Base-by-base conservation (phyloP, 2,113 vertebrate species). In the Tringa solitaria region DNA sequence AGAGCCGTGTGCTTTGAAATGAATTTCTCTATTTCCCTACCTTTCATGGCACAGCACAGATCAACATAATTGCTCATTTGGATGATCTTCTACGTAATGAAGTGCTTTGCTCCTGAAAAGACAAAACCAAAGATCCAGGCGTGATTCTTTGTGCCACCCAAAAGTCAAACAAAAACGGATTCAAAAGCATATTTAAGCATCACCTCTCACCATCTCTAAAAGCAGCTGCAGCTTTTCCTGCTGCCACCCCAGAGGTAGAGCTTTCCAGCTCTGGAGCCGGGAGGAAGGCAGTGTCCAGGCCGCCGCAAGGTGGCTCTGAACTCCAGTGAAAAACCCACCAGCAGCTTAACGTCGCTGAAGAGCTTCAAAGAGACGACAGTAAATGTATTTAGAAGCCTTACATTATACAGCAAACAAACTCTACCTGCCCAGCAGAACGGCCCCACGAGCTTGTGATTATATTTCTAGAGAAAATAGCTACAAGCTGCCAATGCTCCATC, bases 231-330 rank as follows among this genome's bases (percentile, higher is more conserved):
- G 33, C 27, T 35, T 20, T 26, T 45, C 50, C 48, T 9, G 39
- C 41, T 5, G 53, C 21, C 3, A 9, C 12, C 20, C 14, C 59
- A 21, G n/a, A 43, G 48, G 43, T 1, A 43, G 20, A 4, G 54
- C 21, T 53, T 21, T 10, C 41, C 56, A 32, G 82, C 30, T 3
- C 5, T 0, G 48, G 50, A 18, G 60, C 20, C 2, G 3, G 5
- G 0, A 2, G 48, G 45, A 22, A 12, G 8, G 48, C 21, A 4
- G 46, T 32, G 19, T 14, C 51, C 51, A 5, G 1, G 14, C 18
- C 14, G 19, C 96, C 96, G 45, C 93, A 2, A 81, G 97, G 81
- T 93, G 92, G 95, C 96, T 75, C 90, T 82, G 63, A 88, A 82
- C 56, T 50, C 87, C 90, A 63, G 61, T 2, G n/a, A 43, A 94